phyloP scores from a whole-genome alignment of 2,113 vertebrate genomes.

The Xiphophorus hellerii region DNA sequence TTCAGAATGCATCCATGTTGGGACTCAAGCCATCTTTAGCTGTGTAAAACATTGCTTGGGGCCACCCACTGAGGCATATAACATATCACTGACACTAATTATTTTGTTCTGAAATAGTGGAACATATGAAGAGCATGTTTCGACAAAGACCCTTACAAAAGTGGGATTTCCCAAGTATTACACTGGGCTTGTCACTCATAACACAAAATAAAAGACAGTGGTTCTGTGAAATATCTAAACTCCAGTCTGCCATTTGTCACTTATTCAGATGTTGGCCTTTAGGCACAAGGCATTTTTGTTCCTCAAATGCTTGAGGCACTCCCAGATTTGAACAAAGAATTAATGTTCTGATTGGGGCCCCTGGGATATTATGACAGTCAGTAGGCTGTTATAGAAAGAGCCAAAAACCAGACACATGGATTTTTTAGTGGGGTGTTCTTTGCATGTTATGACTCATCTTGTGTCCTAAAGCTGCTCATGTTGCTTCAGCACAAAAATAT shows the following conservation, averaged over 20 bases:
- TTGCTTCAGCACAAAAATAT: not conserved
- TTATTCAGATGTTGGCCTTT: conserved; percentile 17
- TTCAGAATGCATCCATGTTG: not conserved
- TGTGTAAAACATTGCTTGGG: not conserved
- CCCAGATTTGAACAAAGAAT: conserved; percentile 45
- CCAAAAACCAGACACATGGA: conserved; percentile 4
- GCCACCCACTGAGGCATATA: conserved; percentile 27
- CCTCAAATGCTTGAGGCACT: conserved; percentile 13
- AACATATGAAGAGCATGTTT: conserved; percentile 29
- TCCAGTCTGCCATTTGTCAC: conserved; percentile 31
- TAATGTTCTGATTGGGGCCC: conserved; percentile 33
- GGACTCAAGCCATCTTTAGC: not conserved
- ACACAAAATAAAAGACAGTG: conserved; percentile 21
- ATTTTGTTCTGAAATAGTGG: conserved; percentile 22
- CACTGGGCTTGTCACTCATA: not conserved
- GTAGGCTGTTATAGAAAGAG: not conserved
- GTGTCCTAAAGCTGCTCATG: conserved; percentile 10
- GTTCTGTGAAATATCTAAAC: conserved; percentile 12
- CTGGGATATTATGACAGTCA: conserved; percentile 8
- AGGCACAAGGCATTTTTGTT: conserved; percentile 2
- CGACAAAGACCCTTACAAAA: conserved; percentile 52
- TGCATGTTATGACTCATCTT: conserved; percentile 41
- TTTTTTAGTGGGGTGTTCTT: conserved; percentile 16
- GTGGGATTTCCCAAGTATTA: conserved; percentile 42
- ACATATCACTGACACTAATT: conserved; percentile 23